Evolutionary conservation across 1,140 invertebrate genomes (phyloP).

Genomic region (Mizuhopecten yessoensis): DNA sequence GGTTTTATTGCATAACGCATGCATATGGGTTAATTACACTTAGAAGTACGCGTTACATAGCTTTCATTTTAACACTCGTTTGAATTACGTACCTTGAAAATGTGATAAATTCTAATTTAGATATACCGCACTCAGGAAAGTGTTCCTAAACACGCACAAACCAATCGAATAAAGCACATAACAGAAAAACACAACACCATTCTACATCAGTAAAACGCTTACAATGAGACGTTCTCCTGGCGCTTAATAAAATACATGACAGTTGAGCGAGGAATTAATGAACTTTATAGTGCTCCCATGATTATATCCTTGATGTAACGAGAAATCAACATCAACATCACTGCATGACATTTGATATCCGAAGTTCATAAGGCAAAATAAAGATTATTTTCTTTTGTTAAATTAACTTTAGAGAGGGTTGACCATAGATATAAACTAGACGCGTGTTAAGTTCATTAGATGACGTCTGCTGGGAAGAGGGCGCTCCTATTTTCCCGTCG

Average conservation of each 20-base stretch:
- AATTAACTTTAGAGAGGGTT: constrained; percentile 18
- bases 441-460: constrained; percentile 21
- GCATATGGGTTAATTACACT: constrained; percentile 32
- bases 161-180: constrained; percentile 38
- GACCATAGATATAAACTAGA: constrained; percentile 35
- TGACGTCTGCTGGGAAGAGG: background rate
- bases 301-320: constrained; percentile 5
- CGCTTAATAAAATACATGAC: constrained; percentile 32
- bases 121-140: constrained; percentile 31
- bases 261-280: background rate
- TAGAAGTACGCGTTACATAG: constrained; percentile 31
- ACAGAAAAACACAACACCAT: constrained; percentile 38
- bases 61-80: constrained; percentile 34
- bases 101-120: constrained; percentile 36
- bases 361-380: constrained; percentile 25
- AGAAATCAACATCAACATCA: constrained; percentile 16
- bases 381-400: constrained; percentile 13
- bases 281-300: constrained; percentile 24
- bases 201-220: constrained; percentile 38
- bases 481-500: background rate
- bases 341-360: constrained; percentile 18
- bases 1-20: constrained; percentile 38
- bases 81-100: constrained; percentile 39
- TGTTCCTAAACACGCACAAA: constrained; percentile 25
- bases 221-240: background rate